These are phyloP conservation scores for Holotrichia oblita DNA, from an alignment of 1,140 invertebrate species.

Conservation along the genomic window DNA sequence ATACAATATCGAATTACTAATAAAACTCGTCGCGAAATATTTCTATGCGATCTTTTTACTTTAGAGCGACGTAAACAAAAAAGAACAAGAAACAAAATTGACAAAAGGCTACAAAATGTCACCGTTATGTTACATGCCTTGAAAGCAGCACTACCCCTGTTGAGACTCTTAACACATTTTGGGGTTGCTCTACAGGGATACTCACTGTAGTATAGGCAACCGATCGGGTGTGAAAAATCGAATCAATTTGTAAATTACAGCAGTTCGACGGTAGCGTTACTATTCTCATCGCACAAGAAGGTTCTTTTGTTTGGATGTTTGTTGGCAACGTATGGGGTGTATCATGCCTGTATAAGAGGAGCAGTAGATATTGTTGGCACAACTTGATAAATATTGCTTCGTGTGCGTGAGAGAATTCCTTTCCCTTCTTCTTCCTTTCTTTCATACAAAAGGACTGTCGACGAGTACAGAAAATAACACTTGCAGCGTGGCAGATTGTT, in stretches of 20 bases:
- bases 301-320: slow-evolving; percentile 7
- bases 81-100: too few relatives aligned
- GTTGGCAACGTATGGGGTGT: not conserved
- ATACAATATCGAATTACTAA: too few relatives aligned
- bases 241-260: slow-evolving; percentile 10
- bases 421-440: not conserved
- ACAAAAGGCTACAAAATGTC: not conserved
- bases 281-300: slow-evolving; percentile 5
- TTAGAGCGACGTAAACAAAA: too few relatives aligned
- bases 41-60: too few relatives aligned
- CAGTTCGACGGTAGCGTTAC: not conserved
- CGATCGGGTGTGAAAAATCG: not conserved
- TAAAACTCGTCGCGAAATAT: too few relatives aligned
- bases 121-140: not conserved
- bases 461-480: not conserved
- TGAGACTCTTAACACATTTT: slow-evolving; percentile 1
- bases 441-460: not conserved
- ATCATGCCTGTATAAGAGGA: not conserved
- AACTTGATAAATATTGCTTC: slow-evolving; percentile 18
- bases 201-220: not conserved
- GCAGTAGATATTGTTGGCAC: not conserved
- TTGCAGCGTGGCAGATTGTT: not conserved
- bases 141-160: not conserved
- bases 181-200: not conserved
- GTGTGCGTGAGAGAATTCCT: not conserved